Conservation (phyloP, 2,888 invertebrate genomes). For the Sesamia inferens region DNA sequence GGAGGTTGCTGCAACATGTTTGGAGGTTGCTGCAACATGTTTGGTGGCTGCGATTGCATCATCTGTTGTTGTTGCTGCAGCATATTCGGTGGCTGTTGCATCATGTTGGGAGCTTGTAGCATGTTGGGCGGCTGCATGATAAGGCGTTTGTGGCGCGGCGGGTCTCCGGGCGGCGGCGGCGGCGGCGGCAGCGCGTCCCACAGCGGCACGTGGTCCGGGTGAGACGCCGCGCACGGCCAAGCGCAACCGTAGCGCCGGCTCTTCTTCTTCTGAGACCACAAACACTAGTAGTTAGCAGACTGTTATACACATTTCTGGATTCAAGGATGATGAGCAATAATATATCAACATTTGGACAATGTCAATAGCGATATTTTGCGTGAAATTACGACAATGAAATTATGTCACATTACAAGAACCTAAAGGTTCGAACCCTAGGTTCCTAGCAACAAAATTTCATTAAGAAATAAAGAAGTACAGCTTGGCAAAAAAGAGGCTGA, state of each 20-base stretch:
- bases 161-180: conserved; percentile 84
- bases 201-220: conserved; percentile 86
- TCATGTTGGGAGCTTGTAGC: conserved; percentile 44
- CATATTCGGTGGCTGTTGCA: conserved; percentile 24
- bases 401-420: too few species aligned
- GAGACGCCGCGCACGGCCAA: conserved; percentile 85
- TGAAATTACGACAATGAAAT: too few species aligned
- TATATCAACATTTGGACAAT: too few species aligned
- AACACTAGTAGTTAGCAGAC: neutral
- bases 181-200: conserved; percentile 89
- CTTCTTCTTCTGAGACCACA: conserved; percentile 69
- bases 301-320: neutral
- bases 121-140: conserved; percentile 43
- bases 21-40: conserved; percentile 45
- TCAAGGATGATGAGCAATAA: too few species aligned
- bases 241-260: conserved; percentile 80
- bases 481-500: too few species aligned
- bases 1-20: conserved; percentile 42
- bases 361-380: too few species aligned
- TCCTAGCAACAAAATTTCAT: too few species aligned
- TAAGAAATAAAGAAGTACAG: too few species aligned
- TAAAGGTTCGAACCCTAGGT: too few species aligned
- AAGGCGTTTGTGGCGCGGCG: conserved; percentile 68
- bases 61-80: conserved; percentile 45
- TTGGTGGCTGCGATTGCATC: conserved; percentile 43